phyloP scores from a whole-genome alignment of 2,113 vertebrate species.

The Monarcha castaneiventris region DNA sequence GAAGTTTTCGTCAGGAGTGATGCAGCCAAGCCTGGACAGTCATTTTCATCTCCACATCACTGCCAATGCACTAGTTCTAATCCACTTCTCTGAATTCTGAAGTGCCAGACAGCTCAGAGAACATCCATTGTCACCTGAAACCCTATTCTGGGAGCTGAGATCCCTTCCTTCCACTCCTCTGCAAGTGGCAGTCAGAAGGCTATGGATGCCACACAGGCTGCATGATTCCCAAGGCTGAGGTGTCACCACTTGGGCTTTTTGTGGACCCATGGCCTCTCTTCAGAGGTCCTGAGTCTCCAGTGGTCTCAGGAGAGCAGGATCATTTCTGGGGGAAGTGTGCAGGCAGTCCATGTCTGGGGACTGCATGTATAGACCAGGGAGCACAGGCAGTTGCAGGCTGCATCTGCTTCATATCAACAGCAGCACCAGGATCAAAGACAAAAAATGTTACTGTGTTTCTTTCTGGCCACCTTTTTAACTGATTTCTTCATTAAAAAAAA shows the following conservation, averaged over 20 bases:
- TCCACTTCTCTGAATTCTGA: not conserved
- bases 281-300: not conserved
- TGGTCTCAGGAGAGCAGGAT: not conserved
- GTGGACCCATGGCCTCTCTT: not conserved
- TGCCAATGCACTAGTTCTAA: too few relatives aligned
- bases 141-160: not conserved
- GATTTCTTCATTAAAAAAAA: not conserved
- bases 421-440: not conserved
- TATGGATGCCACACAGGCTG: fast-evolving
- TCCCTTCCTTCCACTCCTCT: not conserved
- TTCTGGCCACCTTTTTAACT: not conserved
- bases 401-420: not conserved
- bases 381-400: not conserved
- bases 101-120: not conserved
- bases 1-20: not conserved
- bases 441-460: not conserved
- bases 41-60: not conserved
- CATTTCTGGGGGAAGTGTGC: not conserved
- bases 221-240: not conserved
- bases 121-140: not conserved
- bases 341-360: not conserved
- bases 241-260: not conserved
- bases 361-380: not conserved
- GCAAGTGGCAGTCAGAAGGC: fast-evolving
- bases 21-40: not conserved